Evolutionary conservation across 2,888 invertebrate genomes (phyloP).

Genomic region (Sinhomidia bicolor): DNA sequence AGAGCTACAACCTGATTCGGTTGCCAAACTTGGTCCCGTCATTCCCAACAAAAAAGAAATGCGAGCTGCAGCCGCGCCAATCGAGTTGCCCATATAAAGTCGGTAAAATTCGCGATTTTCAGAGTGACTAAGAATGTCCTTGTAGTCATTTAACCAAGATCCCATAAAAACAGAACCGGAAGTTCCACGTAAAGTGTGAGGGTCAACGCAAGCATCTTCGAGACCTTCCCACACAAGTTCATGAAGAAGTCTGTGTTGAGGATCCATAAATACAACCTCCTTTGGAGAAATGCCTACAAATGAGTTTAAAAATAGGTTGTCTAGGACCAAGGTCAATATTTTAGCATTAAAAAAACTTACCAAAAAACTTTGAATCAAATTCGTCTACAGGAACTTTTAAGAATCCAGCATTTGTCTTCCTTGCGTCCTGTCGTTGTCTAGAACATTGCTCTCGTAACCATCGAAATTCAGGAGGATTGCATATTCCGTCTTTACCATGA

Average conservation of each 20-base stretch:
- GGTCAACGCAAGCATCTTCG: not conserved
- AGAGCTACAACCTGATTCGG: slow-evolving; percentile 68
- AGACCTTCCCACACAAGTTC: slow-evolving; percentile 17
- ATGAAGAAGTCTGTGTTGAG: not conserved
- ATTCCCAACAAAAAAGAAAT: slow-evolving; percentile 34
- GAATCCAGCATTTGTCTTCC: slow-evolving; percentile 43
- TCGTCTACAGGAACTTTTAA: slow-evolving; percentile 26
- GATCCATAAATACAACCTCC: slow-evolving; percentile 2
- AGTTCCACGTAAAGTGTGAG: not conserved
- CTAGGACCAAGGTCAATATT: too few species aligned
- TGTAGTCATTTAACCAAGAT: not conserved
- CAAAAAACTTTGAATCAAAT: slow-evolving; percentile 48
- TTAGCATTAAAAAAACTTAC: too few species aligned
- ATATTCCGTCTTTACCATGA: not conserved
- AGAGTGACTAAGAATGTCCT: not conserved
- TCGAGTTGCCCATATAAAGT: slow-evolving; percentile 18
- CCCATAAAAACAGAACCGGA: not conserved
- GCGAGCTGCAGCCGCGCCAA: not conserved
- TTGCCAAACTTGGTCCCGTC: slow-evolving; percentile 66
- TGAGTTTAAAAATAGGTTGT: too few species aligned
- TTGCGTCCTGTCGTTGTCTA: not conserved
- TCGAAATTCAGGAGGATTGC: slow-evolving; percentile 18
- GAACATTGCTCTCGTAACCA: not conserved
- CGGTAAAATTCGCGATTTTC: not conserved
- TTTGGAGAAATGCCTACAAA: slow-evolving; percentile 16